These are phyloP conservation scores for Tympanoctomys barrerae DNA, from an alignment of 2,797 vertebrate genomes.

Conservation along the genomic window DNA sequence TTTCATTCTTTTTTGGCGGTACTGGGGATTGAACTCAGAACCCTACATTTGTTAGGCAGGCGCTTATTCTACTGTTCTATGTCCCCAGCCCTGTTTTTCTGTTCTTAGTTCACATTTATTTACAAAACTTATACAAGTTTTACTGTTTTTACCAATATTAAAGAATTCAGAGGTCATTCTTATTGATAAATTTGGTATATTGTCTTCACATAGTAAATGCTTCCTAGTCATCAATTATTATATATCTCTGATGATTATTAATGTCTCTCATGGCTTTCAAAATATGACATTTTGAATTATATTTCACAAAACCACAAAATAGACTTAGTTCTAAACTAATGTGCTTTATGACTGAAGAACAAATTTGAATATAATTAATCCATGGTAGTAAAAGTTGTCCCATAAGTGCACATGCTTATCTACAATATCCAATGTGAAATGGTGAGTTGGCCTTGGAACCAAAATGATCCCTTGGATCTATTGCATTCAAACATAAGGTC, in stretches of 20 bases:
- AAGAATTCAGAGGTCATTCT: background rate
- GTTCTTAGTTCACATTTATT: background rate
- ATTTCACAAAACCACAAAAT: background rate
- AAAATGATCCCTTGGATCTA: constrained; percentile 29
- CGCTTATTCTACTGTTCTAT: too few relatives aligned
- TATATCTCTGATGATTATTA: background rate
- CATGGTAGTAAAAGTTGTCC: background rate
- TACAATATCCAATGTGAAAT: background rate
- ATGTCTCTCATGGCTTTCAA: background rate
- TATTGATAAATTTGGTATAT: background rate
- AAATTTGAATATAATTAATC: constrained; percentile 16
- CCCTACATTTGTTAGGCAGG: too few relatives aligned
- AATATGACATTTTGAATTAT: background rate
- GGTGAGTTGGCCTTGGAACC: constrained; percentile 51
- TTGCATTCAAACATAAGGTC: constrained; percentile 46
- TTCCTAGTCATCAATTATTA: background rate
- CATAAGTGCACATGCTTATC: background rate
- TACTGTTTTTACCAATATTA: constrained; percentile 5
- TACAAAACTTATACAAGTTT: background rate
- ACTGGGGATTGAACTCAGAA: too few relatives aligned
- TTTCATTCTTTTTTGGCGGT: too few relatives aligned
- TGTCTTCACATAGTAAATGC: background rate
- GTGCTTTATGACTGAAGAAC: background rate
- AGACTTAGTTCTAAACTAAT: background rate
- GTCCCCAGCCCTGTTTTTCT: background rate